Base-by-base conservation (phyloP, 2,888 invertebrate species). In the Timema podura region DNA sequence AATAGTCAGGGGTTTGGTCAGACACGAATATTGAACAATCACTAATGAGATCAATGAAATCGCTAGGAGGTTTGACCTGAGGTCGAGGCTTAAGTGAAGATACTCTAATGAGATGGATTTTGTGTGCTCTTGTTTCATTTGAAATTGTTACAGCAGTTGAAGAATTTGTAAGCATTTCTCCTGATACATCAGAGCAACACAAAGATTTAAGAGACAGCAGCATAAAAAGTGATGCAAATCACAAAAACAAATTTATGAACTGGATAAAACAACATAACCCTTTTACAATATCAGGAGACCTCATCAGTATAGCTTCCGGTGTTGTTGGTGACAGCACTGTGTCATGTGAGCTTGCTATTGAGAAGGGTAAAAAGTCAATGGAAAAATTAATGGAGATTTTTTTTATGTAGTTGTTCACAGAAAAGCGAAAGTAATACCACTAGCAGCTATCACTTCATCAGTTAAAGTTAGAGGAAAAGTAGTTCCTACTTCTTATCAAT, bases 211-310 rank as follows among this genome's bases (percentile, higher is more conserved):
- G 54, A 10, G 54, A 7, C 16, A 54, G 54, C 54, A 54, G 54
- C 10, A 54, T 54, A 16, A 54, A 6, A 54, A 54, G n/a, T 15
- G 6, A 54, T 54, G 13, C 11, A 16, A 54, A 54, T 5, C 54
- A 54, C 54, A 7, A 15, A 5, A 54, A 5, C 6, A 54, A 15
- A 54, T 54, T 54, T 10, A 13, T 54, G 13, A 54, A 54, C 54
- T 54, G 10, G 54, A 13, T 54, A 15, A 54, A 54, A 5, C 54
- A 54, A 54, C 54, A 54, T 16, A 54, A 15, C 54, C 54, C 54
- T 54, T 54, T 54, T 54, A 16, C 13, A 15, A 54, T 10, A 54
- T 54, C 54, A 54, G 54, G 16, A 54, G 54, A 54, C 54, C 54
- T 54, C 16, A 16, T 54, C n/a, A 54, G 16, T 7, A 7, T 7